Conservation (phyloP, 92 coral and sea anemone genomes). For the Actinernus sp. region DNA sequence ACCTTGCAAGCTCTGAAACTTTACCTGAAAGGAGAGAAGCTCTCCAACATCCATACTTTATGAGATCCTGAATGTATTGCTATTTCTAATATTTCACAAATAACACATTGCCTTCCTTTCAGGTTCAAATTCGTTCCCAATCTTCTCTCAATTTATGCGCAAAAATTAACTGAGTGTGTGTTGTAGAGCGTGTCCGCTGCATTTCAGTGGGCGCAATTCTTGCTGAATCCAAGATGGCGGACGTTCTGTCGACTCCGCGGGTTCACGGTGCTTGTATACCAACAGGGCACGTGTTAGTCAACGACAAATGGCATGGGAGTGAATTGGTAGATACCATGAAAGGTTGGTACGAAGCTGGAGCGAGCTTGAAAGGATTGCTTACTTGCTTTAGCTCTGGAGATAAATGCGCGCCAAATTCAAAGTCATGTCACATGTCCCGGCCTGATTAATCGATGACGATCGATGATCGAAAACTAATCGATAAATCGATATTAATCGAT, state of each 20-base stretch:
- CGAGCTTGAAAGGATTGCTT: not conserved
- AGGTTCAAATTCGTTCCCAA: slow-evolving; percentile 10
- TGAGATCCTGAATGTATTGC: not conserved
- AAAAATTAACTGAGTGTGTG: too few relatives aligned
- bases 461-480: too few relatives aligned
- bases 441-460: too few relatives aligned
- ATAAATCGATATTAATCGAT: too few relatives aligned
- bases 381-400: not conserved
- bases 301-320: slow-evolving; percentile 91
- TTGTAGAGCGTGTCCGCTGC: not conserved
- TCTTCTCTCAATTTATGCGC: slow-evolving; percentile 4
- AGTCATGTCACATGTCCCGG: too few relatives aligned
- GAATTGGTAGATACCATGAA: slow-evolving; percentile 71
- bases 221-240: slow-evolving; percentile 64
- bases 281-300: slow-evolving; percentile 89
- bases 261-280: slow-evolving; percentile 89
- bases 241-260: slow-evolving; percentile 58
- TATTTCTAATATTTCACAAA: not conserved
- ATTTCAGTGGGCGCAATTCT: slow-evolving; percentile 4
- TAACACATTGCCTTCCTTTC: not conserved
- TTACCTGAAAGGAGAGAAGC: slow-evolving; percentile 77
- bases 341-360: slow-evolving; percentile 59
- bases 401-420: slow-evolving; percentile 70
- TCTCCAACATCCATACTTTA: slow-evolving; percentile 70
- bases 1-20: not conserved